Conservation (phyloP, 2,797 vertebrate genomes). For the Melanitta fusca region DNA sequence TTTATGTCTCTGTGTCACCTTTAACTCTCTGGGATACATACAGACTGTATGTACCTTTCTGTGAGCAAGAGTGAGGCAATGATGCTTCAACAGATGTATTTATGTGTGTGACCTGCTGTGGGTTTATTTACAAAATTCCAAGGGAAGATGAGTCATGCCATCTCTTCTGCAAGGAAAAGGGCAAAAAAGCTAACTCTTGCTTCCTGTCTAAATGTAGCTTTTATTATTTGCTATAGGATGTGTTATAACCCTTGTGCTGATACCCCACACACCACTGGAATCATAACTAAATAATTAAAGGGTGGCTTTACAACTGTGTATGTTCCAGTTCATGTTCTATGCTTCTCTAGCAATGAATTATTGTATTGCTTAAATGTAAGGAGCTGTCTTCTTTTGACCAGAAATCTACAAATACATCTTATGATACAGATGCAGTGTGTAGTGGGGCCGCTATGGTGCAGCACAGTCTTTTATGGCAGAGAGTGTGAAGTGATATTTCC, state of each 20-base stretch:
- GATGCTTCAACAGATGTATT: neutral
- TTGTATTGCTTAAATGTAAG: neutral
- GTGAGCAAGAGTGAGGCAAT: neutral
- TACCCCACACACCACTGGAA: neutral
- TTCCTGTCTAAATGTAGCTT: neutral
- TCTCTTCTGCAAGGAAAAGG: neutral
- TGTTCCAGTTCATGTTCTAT: neutral
- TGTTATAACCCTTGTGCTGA: neutral
- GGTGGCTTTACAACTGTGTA: neutral
- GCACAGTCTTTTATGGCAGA: neutral
- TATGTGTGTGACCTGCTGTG: neutral
- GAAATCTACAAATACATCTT: neutral
- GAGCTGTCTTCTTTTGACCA: neutral
- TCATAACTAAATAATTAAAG: neutral
- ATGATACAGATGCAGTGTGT: neutral
- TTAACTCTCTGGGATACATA: neutral
- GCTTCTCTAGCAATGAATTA: neutral
- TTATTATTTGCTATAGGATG: neutral
- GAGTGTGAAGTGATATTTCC: neutral
- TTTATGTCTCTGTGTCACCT: neutral
- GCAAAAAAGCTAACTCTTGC: neutral
- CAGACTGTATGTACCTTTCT: neutral
- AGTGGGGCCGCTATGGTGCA: neutral
- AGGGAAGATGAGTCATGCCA: neutral
- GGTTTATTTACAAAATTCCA: neutral